Base-by-base conservation (phyloP, 2,797 vertebrate species). In the Leuciscus waleckii region DNA sequence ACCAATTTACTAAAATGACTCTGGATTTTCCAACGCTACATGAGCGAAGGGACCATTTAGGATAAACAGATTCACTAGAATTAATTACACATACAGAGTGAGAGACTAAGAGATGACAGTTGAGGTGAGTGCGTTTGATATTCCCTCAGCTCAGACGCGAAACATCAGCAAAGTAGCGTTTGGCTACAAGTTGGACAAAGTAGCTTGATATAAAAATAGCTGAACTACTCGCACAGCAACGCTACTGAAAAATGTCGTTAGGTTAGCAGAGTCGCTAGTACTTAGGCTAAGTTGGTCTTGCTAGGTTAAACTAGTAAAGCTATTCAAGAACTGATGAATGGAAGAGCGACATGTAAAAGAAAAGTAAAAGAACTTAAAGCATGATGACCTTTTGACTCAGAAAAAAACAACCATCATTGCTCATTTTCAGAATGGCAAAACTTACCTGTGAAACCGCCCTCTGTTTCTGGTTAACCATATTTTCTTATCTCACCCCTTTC, bases 401-500 rank as follows among this genome's bases (percentile, higher is more conserved):
- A 21, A 77, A 54, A 29, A 80, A 49, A 63, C 54, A 56, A 69
- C 35, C 78, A 19, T 74, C 21, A 58, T 16, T 67, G 29, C 69
- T 49, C 26, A 70, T 63, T 67, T 87, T 56, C 65, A 76, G 19
- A 78, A 58, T 2, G 10, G 6, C 56, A 43, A 73, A 73, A 82
- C 16, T 85, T 80, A 82, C 37, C 4, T 61, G 69, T 82, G 16
- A 73, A 61, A 17, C 37, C 1, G 0, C 4, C 35, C 19, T 80
- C 68, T 35, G 54, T 70, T 84, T 79, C n/a, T 23, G 23, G 39
- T 26, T 21, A 65, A 39, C 41, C 17, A 37, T 73, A 74, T 85
- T 74, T 85, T 37, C 77, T 74, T 73, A 80, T 80, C 83, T 80
- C 77, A 74, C 56, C 77, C 13, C 11, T 71, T 80, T 85, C 84